Evolutionary conservation across 2,113 vertebrate species (phyloP), one percentile per base, ranked within the genome.

Genomic region (Aix galericulata): DNA sequence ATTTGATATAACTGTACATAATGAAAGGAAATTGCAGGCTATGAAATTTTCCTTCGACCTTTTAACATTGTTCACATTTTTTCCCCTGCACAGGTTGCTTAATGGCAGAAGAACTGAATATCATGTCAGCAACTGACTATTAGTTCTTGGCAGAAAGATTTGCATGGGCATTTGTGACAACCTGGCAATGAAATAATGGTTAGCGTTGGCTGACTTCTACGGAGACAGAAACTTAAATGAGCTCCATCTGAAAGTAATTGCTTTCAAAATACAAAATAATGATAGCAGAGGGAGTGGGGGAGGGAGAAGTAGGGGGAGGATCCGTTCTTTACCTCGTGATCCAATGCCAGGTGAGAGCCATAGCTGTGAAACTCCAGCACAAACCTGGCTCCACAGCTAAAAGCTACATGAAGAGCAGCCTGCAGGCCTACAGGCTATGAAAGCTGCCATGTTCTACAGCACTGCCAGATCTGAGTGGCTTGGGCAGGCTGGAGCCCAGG

Each of bases 11-110:
- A 96, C 92, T 88, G 86, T 84, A 82, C 62, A 55, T 82, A 95
- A 96, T 91, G 75, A 96, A 95, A 92, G 91, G 86, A 90, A 96
- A 94, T 91, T 83, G 89, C 83, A 92, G 91, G 85, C 60, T 81
- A 66, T 66, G 81, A 85, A 89, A 86, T 86, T 92, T 80, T 78
- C 82, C 81, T 71, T 36, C 69, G 88, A 81, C 82, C 92, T 91
- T 92, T 89, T 82, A 94, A 95, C 95, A 94, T 59, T 60, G 62
- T 71, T 85, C 91, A 69, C 17, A 26, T 89, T 53, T 69, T 18
- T 7, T 8, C 21, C 38, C 60, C 71, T 34, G 55, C 42, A 22
- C 8, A 42, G 82, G 67, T 46, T 89, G 66, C 68, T 86, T 36
- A 81, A 84, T 89, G 90, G 94, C 68, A 94, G 85, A 90, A 55